Conservation (phyloP, 2,888 invertebrate genomes). For the Bellardia pandia region DNA sequence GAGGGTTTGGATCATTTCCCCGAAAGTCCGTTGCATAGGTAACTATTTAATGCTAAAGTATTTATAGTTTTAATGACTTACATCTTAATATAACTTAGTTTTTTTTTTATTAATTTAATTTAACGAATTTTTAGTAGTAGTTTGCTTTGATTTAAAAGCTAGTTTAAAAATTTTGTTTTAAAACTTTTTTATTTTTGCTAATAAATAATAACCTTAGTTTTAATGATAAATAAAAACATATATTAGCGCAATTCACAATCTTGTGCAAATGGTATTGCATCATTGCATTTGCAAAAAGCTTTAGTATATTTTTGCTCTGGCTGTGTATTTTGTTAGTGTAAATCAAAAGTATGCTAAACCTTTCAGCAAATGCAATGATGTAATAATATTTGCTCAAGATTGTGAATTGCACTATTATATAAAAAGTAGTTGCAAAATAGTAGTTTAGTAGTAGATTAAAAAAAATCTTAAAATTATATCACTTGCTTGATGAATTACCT, state of each 20-base stretch:
- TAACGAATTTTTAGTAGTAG: slow-evolving; percentile 15
- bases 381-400: too few relatives aligned
- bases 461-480: background rate
- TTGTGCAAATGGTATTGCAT: too few relatives aligned
- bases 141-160: slow-evolving; percentile 15
- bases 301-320: too few relatives aligned
- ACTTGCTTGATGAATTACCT: slow-evolving; percentile 29
- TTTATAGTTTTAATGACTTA: background rate
- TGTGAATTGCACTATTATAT: background rate
- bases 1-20: slow-evolving; percentile 96
- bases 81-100: background rate
- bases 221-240: background rate
- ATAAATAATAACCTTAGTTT: background rate
- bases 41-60: slow-evolving; percentile 80
- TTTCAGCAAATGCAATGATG: too few relatives aligned
- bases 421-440: slow-evolving; percentile 17
- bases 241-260: too few relatives aligned
- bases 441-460: slow-evolving; percentile 2
- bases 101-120: slow-evolving; percentile 1
- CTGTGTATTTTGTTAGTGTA: too few relatives aligned
- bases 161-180: background rate
- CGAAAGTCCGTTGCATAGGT: slow-evolving; percentile 94
- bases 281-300: too few relatives aligned
- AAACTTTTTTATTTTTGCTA: background rate
- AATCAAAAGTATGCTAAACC: too few relatives aligned